phyloP scores from a whole-genome alignment of 2,888 invertebrate genomes.

The Mythimna ferrago region DNA sequence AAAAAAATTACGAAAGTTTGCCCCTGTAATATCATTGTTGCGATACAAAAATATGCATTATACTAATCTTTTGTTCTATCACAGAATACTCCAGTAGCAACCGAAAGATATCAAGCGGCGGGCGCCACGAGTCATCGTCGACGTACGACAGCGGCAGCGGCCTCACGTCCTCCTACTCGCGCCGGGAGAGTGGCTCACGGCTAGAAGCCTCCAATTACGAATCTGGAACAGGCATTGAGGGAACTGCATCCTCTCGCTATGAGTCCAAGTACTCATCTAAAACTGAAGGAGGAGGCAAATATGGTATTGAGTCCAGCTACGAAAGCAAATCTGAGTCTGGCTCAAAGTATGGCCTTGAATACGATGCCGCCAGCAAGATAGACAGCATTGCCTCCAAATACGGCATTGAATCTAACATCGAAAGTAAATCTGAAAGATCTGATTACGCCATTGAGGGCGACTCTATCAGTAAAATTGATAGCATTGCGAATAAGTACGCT shows the following conservation, averaged over 20 bases:
- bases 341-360: constrained; percentile 76
- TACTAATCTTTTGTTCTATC: too few relatives aligned
- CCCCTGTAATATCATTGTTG: too few relatives aligned
- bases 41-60: too few relatives aligned
- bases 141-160: constrained; percentile 76
- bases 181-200: constrained; percentile 84
- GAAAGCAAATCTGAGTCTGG: constrained; percentile 77
- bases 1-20: too few relatives aligned
- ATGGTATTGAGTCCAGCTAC: constrained; percentile 76
- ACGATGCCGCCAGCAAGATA: constrained; percentile 67
- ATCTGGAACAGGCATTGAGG: constrained; percentile 78
- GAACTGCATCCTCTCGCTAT: constrained; percentile 78
- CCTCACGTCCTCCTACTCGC: constrained; percentile 77
- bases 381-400: constrained; percentile 80
- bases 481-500: constrained; percentile 68
- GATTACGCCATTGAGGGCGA: constrained; percentile 65
- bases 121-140: constrained; percentile 84
- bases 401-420: constrained; percentile 73
- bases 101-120: constrained; percentile 80
- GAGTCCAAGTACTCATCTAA: constrained; percentile 83
- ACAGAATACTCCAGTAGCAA: constrained; percentile 86
- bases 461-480: constrained; percentile 64
- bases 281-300: constrained; percentile 63
- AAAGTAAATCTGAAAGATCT: constrained; percentile 63
- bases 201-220: constrained; percentile 79